Percentiles rank a stretch among this genome's conserved stretches.
Evolutionary conservation across 2,888 invertebrate genomes (phyloP).

Genomic region (Entomobrya multifasciata): DNA sequence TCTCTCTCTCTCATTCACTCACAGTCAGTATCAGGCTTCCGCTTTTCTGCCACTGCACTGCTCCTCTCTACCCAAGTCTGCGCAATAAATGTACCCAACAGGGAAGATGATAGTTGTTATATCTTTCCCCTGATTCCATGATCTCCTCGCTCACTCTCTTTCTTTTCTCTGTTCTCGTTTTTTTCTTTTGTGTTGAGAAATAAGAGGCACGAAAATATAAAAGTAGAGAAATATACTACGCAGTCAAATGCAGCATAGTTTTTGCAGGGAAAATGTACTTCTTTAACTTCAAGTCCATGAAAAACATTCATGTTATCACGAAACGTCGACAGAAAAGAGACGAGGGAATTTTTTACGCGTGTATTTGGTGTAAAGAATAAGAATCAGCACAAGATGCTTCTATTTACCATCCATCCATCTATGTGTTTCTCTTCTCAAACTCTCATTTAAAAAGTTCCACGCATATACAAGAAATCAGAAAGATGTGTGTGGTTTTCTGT

Average conservation of each 20-base stretch:
- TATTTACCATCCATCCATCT: conserved; percentile 42
- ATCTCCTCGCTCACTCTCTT: conserved; percentile 8
- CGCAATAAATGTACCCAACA: conserved; percentile 66
- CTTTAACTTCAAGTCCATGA: neutral
- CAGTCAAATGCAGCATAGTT: conserved; percentile 8
- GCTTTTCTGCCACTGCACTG: conserved; percentile 36
- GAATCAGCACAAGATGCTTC: conserved; percentile 41
- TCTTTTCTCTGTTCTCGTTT: conserved; percentile 28
- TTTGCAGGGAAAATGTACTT: too few relatives aligned
- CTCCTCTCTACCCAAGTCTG: conserved; percentile 54
- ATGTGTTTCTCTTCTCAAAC: conserved; percentile 32
- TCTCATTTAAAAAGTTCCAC: conserved; percentile 42
- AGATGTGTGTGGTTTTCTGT: conserved; percentile 25
- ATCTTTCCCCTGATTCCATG: conserved; percentile 52
- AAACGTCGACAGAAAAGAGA: conserved; percentile 42
- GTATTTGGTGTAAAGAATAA: conserved; percentile 35
- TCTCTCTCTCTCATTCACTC: conserved; percentile 47
- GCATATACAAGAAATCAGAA: neutral
- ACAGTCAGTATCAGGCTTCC: conserved; percentile 54
- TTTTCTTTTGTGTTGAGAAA: conserved; percentile 2
- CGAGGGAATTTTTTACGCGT: conserved; percentile 53
- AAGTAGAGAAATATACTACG: neutral
- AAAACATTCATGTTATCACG: conserved; percentile 11
- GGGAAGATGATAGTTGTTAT: conserved; percentile 66
- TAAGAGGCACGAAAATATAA: conserved; percentile 12